Percentiles rank a stretch among this genome's conserved stretches.
These are phyloP conservation scores for Epirrhoe tristata DNA, from an alignment of 2,888 invertebrate species.

Conservation along the genomic window DNA sequence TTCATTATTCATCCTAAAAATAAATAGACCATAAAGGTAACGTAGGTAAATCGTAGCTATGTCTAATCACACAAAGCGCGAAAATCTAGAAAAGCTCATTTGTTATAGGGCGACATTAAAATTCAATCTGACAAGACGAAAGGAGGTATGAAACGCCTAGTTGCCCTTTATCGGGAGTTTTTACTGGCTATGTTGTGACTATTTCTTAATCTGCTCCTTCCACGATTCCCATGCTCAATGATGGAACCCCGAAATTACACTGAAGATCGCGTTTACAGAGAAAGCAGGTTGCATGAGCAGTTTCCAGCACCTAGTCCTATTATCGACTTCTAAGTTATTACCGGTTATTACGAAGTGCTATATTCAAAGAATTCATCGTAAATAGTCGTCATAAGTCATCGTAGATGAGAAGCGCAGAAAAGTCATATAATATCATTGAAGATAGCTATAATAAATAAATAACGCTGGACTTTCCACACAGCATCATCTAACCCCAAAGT, in stretches of 20 bases:
- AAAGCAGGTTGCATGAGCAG: constrained; percentile 17
- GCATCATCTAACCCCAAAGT: no score
- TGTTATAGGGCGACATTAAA: neutral
- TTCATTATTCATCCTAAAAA: no score
- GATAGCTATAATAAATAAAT: no score
- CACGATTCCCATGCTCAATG: constrained; percentile 44
- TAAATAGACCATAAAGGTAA: no score
- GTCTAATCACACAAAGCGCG: neutral
- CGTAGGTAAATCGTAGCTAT: neutral
- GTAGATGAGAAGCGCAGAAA: no score
- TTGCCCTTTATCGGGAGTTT: constrained; percentile 4
- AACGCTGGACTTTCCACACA: no score
- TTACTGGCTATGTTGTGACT: constrained; percentile 2
- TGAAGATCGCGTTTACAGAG: constrained; percentile 15
- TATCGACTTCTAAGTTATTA: neutral
- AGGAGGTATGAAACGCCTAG: constrained; percentile 19
- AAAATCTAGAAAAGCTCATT: neutral
- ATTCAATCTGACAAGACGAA: neutral
- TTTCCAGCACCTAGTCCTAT: neutral
- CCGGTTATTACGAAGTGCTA: no score
- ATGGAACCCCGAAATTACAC: constrained; percentile 45
- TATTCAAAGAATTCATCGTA: no score
- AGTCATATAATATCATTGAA: no score
- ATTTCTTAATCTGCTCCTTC: constrained; percentile 17
- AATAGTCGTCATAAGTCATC: no score